Evolutionary conservation across 2,888 invertebrate genomes (phyloP).

Genomic region (Xestia rhomboidea): DNA sequence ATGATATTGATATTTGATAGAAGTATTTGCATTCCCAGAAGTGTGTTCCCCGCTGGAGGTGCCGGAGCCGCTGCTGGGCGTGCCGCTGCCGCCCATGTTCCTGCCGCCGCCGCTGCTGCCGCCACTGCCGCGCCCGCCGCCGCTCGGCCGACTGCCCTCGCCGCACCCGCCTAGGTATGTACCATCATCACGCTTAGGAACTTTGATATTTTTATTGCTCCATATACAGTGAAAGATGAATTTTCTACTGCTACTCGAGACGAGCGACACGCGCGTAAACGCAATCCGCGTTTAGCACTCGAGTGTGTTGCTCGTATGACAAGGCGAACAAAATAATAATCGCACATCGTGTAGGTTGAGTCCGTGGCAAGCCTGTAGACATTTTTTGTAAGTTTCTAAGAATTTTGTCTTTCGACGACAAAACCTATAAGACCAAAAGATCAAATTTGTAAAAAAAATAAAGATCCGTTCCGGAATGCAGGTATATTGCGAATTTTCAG

Average conservation of each 20-base stretch:
- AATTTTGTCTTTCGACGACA: neutral
- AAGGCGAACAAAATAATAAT: neutral
- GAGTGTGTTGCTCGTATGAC: neutral
- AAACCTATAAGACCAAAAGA: neutral
- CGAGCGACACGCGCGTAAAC: no score
- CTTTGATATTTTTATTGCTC: neutral
- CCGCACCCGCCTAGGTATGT: conserved; percentile 85
- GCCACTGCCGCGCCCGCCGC: conserved; percentile 82
- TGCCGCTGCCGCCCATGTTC: conserved; percentile 84
- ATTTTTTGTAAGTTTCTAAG: neutral
- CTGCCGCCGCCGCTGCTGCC: conserved; percentile 85
- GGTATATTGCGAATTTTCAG: no score
- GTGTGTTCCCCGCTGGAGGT: conserved; percentile 89
- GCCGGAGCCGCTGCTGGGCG: conserved; percentile 78
- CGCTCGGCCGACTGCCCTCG: conserved; percentile 27
- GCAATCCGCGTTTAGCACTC: neutral
- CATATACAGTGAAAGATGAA: neutral
- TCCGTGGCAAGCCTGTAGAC: neutral
- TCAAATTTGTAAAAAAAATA: neutral
- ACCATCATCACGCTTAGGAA: neutral
- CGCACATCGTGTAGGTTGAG: neutral
- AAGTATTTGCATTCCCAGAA: conserved; percentile 77
- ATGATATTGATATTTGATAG: no score
- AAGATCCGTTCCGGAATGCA: neutral
- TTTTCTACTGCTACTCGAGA: neutral